Conservation (phyloP, 2,113 vertebrate species). For the Mus spicilegus region DNA sequence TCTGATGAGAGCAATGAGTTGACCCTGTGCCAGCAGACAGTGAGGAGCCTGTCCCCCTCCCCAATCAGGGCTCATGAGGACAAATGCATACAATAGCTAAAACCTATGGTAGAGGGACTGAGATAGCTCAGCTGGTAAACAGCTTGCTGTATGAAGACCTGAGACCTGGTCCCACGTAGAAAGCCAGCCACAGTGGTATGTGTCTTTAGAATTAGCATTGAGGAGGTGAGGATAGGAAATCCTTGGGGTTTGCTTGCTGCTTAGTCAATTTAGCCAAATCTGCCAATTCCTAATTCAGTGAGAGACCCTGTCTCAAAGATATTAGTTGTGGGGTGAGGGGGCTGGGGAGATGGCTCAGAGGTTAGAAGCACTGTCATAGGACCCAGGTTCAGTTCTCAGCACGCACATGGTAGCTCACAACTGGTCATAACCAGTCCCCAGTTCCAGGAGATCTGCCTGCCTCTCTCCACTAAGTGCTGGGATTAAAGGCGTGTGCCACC, state of each 20-base stretch:
- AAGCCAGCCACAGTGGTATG: background rate
- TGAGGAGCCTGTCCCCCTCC: rapidly evolving
- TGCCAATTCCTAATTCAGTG: background rate
- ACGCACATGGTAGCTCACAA: too few species aligned
- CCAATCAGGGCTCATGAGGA: background rate
- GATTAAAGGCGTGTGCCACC: background rate
- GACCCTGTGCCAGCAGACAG: background rate
- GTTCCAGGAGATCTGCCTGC: background rate
- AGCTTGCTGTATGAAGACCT: background rate
- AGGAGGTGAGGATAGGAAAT: background rate
- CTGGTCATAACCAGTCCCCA: background rate
- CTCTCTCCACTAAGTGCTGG: background rate
- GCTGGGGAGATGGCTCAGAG: background rate
- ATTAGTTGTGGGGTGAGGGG: background rate
- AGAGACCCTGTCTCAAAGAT: background rate
- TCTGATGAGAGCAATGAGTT: background rate
- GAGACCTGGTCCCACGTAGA: background rate
- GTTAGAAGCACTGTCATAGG: background rate
- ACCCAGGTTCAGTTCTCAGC: background rate
- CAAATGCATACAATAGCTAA: background rate
- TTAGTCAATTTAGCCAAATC: background rate
- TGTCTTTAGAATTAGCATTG: background rate
- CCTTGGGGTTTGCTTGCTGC: background rate
- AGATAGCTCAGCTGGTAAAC: background rate
- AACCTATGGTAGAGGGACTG: background rate